Base-by-base conservation (phyloP, 2,797 vertebrate species). In the Enteromius mattozi region DNA sequence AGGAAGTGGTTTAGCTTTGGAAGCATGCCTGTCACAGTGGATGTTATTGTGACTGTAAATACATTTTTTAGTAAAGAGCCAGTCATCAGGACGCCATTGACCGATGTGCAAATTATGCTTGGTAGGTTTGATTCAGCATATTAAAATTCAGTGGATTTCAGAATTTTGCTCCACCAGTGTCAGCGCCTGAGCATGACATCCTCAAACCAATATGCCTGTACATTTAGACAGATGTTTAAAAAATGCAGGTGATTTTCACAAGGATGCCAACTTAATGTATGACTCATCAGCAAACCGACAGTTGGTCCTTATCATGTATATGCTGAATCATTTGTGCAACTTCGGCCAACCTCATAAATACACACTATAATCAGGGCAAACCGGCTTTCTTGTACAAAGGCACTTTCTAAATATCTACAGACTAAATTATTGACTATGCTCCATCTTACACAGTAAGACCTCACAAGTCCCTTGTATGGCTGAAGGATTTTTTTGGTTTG, bases 1-100 rank as follows among this genome's bases (percentile, higher is more conserved):
- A 65, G 56, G 63, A 85, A 91, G 88, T 87, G 87, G 90, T 90
- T 85, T 76, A 75, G 81, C 78, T 93, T 89, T 90, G 80, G 86
- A 84, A 79, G 86, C 84, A 88, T 92, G 89, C 47, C 91, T 82
- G 71, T 82, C 84, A 3, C 86, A 68, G 61, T 80, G 14, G 81
- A 56, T 54, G 77, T 45, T 77, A 69, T 66, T 82, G 77, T 83
- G 35, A 54, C 77, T 78, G 69, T 72, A 82, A 54, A 77, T 54
- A 66, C 6, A 78, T 37, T 59, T 83, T 66, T 89, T 83, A 85
- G 56, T 66, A 66, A 66, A 66, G 63, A 66, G 33, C 1, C 27
- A 66, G 83, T 59, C 61, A 51, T 51, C 47, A 65, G 33, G 27
- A 75, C 14, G 17, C 84, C 86, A 90, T 86, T 90, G 83, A 51